Evolutionary conservation across 2,113 vertebrate species (phyloP).

Genomic region (Baryphthengus martii): DNA sequence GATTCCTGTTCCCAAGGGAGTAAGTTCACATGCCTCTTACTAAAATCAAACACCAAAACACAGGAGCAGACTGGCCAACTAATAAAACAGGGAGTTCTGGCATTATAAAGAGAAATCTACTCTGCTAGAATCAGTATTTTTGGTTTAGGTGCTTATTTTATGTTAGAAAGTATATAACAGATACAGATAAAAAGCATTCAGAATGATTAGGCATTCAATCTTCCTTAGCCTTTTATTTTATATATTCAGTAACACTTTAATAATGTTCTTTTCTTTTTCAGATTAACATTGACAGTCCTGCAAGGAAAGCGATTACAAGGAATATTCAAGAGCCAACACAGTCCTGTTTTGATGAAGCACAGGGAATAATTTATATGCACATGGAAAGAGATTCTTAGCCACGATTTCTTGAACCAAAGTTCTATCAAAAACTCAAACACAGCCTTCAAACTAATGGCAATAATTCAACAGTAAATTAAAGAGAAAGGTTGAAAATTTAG

Average conservation of each 20-base stretch:
- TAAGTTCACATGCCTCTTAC: background rate
- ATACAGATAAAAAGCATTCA: background rate
- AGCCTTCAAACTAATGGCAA: conserved; percentile 55
- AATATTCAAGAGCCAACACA: conserved; percentile 78
- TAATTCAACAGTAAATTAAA: background rate
- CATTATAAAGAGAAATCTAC: background rate
- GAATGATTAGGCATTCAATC: background rate
- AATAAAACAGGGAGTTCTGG: background rate
- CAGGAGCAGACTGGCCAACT: background rate
- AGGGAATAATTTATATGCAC: conserved; percentile 83
- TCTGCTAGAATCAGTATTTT: background rate
- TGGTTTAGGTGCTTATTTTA: background rate
- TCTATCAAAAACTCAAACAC: conserved; percentile 80
- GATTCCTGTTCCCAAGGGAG: background rate
- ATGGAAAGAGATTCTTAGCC: conserved; percentile 89
- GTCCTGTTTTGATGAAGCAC: conserved; percentile 84
- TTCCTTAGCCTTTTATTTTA: background rate
- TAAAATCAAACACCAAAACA: background rate
- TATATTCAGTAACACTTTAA: background rate
- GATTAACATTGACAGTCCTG: conserved; percentile 87
- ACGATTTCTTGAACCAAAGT: conserved; percentile 80
- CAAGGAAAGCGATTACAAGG: conserved; percentile 74
- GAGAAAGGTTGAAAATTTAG: background rate
- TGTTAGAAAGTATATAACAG: background rate
- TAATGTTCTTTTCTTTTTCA: conserved; percentile 60